Evolutionary conservation across 92 coral and sea anemone species (phyloP), one percentile per base, ranked within the genome.

Genomic region (Siderastrea siderea): DNA sequence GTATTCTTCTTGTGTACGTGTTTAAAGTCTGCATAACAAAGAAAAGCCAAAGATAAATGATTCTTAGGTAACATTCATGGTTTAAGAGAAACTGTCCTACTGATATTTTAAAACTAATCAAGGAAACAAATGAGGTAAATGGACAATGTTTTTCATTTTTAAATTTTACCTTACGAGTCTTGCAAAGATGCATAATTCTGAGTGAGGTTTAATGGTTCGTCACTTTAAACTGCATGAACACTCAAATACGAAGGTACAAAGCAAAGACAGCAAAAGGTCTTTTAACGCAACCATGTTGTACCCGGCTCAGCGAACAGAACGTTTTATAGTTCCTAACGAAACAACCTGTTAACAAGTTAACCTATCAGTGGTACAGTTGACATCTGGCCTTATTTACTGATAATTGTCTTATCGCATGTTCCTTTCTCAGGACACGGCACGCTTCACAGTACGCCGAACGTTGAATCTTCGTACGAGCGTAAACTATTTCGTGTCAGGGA

Each of bases 401-500:
- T 62, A 72, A 59, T 71, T 59, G 2, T 48, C 61, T n/a, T 11
- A 13, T 80, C 38, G 57, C 48, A 14, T 70, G 70, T 38, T 61
- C 4, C 14, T 72, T 46, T 72, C 38, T n/a, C 87, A 84, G 87
- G 68, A 15, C 49, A 68, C 44, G 58, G 66, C 46, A 49, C 71
- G 38, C 66, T 46, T n/a, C 89, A 75, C 83, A 75, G 89, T 47
- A 53, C 83, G 7, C 83, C 89, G 77, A 77, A 70, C 1, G 38
- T 64, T 0, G 93, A 90, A 54, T 80, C 96, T 3, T 84, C 94
- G 38, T 95, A 95, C 78, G 88, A 91, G 57, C 90, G 96, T 11
- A 93, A 93, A 79, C 80, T 95, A 14, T 77, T 93, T 47, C 95
- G 96, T 49, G 98, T 98, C 26, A 85, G 95, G 16, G 96, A 95